A percentile compares a stretch with the other conserved stretches of the same genome.
These are phyloP conservation scores for Elgaria multicarinata DNA, from an alignment of 2,113 vertebrate genomes.

Conservation along the genomic window DNA sequence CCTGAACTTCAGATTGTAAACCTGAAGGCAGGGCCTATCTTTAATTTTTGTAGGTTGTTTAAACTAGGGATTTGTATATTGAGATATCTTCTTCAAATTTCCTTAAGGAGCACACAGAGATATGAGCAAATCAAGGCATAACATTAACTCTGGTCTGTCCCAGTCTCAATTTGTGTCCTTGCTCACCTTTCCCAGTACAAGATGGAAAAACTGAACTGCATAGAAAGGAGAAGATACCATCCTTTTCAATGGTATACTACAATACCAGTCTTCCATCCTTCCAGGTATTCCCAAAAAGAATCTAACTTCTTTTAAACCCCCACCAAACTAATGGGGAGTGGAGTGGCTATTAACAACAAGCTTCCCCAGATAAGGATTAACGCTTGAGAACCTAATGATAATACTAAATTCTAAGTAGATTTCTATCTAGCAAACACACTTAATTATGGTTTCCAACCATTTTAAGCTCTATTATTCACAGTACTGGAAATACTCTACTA, in stretches of 20 bases:
- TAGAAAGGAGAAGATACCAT: background rate
- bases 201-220: background rate
- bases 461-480: constrained; percentile 12
- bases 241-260: background rate
- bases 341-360: background rate
- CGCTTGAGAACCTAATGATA: background rate
- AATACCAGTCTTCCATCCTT: background rate
- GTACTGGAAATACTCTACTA: background rate
- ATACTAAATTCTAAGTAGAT: background rate
- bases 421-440: background rate
- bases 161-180: background rate
- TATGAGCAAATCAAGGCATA: background rate
- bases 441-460: constrained; percentile 21
- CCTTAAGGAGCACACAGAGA: background rate
- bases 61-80: background rate
- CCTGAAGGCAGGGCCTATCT: too few relatives aligned
- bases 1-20: too few relatives aligned
- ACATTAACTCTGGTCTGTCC: too few relatives aligned
- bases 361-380: constrained; percentile 6
- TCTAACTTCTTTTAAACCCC: background rate
- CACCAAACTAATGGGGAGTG: background rate
- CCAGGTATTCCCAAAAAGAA: background rate
- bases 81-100: background rate
- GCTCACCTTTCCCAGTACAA: background rate
- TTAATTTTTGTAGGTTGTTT: background rate